phyloP scores from a whole-genome alignment of 1,140 invertebrate genomes.

The Polypedilum pembai region DNA sequence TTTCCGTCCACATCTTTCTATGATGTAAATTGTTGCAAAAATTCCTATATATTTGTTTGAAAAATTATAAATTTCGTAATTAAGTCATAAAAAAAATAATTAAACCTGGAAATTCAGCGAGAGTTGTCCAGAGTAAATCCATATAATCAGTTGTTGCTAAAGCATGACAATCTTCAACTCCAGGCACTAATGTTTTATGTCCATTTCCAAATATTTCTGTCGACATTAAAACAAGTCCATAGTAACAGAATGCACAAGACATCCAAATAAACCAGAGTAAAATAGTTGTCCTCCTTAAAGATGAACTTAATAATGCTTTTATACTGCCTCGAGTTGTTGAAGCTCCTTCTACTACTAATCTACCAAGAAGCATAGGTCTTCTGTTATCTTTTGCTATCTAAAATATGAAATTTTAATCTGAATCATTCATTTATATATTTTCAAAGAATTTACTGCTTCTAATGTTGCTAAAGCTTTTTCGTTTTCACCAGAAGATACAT shows the following conservation, averaged over 20 bases:
- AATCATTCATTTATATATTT: background rate
- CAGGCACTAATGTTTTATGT: slow-evolving; percentile 42
- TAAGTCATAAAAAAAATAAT: slow-evolving; percentile 32
- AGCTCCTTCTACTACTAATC: slow-evolving; percentile 74
- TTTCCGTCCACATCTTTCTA: slow-evolving; percentile 84
- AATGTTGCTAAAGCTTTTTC: slow-evolving; percentile 81
- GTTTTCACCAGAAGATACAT: slow-evolving; percentile 74
- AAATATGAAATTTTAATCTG: slow-evolving; percentile 29
- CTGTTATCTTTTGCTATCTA: slow-evolving; percentile 78
- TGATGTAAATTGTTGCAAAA: slow-evolving; percentile 84
- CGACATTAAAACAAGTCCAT: slow-evolving; percentile 90
- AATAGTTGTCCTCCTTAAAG: slow-evolving; percentile 72
- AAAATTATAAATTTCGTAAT: too few species aligned
- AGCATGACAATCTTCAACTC: slow-evolving; percentile 62
- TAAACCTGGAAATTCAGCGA: slow-evolving; percentile 87
- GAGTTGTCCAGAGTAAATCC: slow-evolving; percentile 87
- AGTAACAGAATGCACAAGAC: slow-evolving; percentile 91
- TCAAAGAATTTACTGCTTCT: slow-evolving; percentile 54
- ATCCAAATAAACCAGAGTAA: slow-evolving; percentile 93
- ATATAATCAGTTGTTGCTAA: slow-evolving; percentile 82
- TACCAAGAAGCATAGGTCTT: slow-evolving; percentile 77
- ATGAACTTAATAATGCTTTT: slow-evolving; percentile 69
- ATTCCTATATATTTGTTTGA: slow-evolving; percentile 64
- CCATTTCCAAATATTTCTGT: slow-evolving; percentile 79
- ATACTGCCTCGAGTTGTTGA: slow-evolving; percentile 60